Percentiles rank a stretch among this genome's conserved stretches.
These are phyloP conservation scores for Notarius lentiginosus DNA, from an alignment of 2,113 vertebrate genomes.

Conservation along the genomic window DNA sequence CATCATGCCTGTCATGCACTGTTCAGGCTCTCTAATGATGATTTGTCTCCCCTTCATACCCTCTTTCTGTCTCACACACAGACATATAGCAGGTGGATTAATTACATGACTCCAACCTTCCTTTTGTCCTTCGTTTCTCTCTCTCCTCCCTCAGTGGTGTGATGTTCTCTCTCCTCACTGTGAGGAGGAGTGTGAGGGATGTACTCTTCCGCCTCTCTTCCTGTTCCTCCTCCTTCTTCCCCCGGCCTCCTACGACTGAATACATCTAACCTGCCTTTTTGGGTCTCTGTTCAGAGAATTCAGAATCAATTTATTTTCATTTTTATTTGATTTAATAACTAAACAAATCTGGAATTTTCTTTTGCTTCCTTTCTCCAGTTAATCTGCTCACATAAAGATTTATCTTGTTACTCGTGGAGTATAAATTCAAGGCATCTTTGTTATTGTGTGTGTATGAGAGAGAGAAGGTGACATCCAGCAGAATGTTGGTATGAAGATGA, in stretches of 20 bases:
- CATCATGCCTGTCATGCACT: neutral
- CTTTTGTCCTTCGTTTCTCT: conserved; percentile 50
- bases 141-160: conserved; percentile 49
- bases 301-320: neutral
- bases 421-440: neutral
- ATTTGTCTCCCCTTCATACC: neutral
- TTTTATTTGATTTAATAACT: neutral
- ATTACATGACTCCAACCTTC: conserved; percentile 63
- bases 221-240: conserved; percentile 57
- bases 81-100: conserved; percentile 56
- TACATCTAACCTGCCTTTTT: conserved; percentile 58
- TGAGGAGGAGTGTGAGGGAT: conserved; percentile 56
- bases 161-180: conserved; percentile 45
- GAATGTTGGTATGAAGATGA: neutral
- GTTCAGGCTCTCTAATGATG: neutral
- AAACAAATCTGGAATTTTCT: neutral
- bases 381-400: neutral
- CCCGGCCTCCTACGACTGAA: conserved; percentile 51
- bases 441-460: neutral
- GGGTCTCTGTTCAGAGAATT: conserved; percentile 29
- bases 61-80: conserved; percentile 25
- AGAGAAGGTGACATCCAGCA: conserved; percentile 20
- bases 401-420: neutral
- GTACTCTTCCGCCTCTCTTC: conserved; percentile 49
- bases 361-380: no score